Base-by-base conservation (phyloP, 2,113 vertebrate genomes). In the Thalassoma bifasciatum region DNA sequence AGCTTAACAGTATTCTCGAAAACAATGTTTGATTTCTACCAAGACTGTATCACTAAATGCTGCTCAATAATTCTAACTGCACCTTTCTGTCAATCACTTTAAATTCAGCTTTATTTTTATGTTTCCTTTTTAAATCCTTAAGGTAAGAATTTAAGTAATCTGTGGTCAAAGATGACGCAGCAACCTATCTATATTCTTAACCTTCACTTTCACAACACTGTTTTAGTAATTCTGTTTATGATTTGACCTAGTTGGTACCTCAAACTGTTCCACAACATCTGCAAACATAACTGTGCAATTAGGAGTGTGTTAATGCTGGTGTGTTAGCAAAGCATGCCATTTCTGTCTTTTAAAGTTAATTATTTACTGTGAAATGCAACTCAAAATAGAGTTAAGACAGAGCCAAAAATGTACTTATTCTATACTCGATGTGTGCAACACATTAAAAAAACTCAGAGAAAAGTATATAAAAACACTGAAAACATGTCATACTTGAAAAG, bases 221-320 rank as follows among this genome's bases (percentile, higher is more conserved):
- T 46, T 2, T 46, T 16, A 2, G 19, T 17, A 17, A 19, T 17
- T 46, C 56, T 61, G n/a, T 14, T 11, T 1, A 13, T 5, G 40
- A 21, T 40, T 44, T 65, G 13, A 24, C 24, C 59, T 10, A 40
- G 36, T 17, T 24, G 6, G 26, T 59, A 40, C 52, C 3, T 67
- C 23, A 40, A 51, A 36, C 34, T 44, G 19, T 4, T 17, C 46
- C 70, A 71, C 81, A 42, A 78, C 84, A 49, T 84, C 3, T 63
- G 66, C 65, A 87, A 87, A 82, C 81, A 80, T 16, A 6, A 5
- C 40, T 14, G 0, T 14, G 50, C 54, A 13, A 19, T 5, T 30
- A 2, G 11, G 21, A 3, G 44, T 16, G 50, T 56, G 40, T 24
- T 3, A 60, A 19, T 46, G 26, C 42, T 24, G 46, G 51, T 34